These are phyloP conservation scores for Pseudoatta argentina DNA, from an alignment of 1,140 invertebrate genomes.

Conservation along the genomic window DNA sequence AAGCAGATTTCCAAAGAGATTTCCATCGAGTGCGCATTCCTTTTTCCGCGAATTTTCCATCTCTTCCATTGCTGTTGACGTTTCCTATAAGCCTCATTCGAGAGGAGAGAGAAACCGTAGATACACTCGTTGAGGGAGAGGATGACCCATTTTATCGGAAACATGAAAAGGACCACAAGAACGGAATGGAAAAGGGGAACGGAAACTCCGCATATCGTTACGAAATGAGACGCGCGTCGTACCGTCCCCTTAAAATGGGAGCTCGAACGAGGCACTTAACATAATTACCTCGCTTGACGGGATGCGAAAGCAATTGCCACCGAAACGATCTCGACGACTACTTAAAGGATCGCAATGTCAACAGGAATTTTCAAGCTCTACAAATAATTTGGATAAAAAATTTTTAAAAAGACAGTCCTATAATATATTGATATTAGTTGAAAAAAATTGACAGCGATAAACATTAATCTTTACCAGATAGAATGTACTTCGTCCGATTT, in stretches of 20 bases:
- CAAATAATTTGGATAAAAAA: neutral
- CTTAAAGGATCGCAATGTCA: conserved; percentile 4
- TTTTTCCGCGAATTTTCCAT: conserved; percentile 1
- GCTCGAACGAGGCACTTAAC: conserved; percentile 52
- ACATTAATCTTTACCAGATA: neutral
- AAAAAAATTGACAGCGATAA: neutral
- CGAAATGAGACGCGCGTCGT: conserved; percentile 46
- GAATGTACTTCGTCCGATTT: neutral
- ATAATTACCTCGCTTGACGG: conserved; percentile 53
- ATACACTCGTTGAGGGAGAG: conserved; percentile 16
- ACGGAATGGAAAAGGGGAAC: neutral
- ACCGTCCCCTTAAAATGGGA: conserved; percentile 6
- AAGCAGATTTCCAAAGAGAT: conserved; percentile 47
- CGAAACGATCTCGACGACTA: neutral
- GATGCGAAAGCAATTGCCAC: conserved; percentile 35
- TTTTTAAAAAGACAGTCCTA: neutral
- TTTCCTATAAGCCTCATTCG: conserved; percentile 35
- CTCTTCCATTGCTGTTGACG: conserved; percentile 38
- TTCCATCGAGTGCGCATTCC: conserved; percentile 26
- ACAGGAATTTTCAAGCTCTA: conserved; percentile 19
- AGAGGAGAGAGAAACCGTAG: conserved; percentile 30
- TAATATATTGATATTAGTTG: neutral
- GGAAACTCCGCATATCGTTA: conserved; percentile 54
- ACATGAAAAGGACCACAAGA: neutral
- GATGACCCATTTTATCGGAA: conserved; percentile 64